Evolutionary conservation across 2,797 vertebrate species (phyloP).

Genomic region (Atherinosoma microstoma): DNA sequence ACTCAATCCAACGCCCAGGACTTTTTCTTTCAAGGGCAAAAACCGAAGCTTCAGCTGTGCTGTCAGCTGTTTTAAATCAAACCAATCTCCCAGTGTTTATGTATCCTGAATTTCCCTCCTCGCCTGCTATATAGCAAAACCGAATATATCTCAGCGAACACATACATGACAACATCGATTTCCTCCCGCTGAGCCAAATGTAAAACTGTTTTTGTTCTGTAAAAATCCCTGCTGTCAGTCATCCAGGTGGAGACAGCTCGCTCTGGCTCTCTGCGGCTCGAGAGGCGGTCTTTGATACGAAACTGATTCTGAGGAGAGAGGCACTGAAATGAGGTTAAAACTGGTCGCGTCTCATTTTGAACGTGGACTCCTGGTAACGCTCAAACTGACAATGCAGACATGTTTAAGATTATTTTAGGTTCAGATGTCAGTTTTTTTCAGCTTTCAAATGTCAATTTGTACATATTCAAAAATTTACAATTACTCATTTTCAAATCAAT

Average conservation of each 20-base stretch:
- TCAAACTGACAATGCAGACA: not conserved
- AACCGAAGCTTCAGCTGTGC: not conserved
- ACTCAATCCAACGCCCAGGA: not conserved
- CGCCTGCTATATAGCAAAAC: not conserved
- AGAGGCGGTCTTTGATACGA: no score
- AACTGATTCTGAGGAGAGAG: not conserved
- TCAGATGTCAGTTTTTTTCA: no score
- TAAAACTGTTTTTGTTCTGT: not conserved
- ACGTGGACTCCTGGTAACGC: not conserved
- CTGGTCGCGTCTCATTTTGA: not conserved
- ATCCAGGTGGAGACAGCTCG: not conserved
- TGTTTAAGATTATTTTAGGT: not conserved
- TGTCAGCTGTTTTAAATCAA: not conserved
- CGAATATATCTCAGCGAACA: not conserved
- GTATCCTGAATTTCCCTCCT: conserved; percentile 3
- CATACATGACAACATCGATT: not conserved
- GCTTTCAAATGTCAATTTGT: no score
- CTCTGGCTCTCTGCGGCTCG: not conserved
- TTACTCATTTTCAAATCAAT: not conserved
- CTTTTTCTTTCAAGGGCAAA: not conserved
- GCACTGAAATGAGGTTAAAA: not conserved
- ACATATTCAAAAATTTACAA: no score
- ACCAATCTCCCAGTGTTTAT: conserved; percentile 1
- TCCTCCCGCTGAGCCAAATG: not conserved
- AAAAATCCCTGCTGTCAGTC: not conserved